A percentile compares a stretch with the other conserved stretches of the same genome.
Evolutionary conservation across 2,888 invertebrate species (phyloP).

Genomic region (Stenchaetothrips biformis): DNA sequence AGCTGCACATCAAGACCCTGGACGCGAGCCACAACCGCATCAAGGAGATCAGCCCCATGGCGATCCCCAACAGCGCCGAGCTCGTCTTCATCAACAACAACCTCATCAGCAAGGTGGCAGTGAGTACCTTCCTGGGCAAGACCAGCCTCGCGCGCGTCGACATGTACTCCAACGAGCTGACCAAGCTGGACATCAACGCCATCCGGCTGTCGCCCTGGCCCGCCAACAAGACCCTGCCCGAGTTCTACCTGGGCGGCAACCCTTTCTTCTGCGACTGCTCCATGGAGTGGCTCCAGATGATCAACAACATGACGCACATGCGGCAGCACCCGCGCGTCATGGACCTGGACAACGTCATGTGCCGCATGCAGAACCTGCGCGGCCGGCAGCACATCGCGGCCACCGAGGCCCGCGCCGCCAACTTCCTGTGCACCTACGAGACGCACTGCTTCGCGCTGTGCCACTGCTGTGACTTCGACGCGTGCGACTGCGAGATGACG

Average conservation of each 20-base stretch:
- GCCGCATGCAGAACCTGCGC: constrained; percentile 77
- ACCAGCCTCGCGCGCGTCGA: constrained; percentile 79
- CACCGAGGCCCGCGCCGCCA: constrained; percentile 69
- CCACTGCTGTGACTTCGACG: constrained; percentile 93
- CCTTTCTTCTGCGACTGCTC: constrained; percentile 92
- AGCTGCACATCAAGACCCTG: constrained; percentile 67
- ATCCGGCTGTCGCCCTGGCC: constrained; percentile 71
- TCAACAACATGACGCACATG: constrained; percentile 73
- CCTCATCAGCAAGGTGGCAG: constrained; percentile 70
- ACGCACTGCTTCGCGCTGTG: constrained; percentile 91
- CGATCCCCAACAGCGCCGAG: constrained; percentile 84
- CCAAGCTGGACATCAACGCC: constrained; percentile 75
- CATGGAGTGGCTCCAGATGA: constrained; percentile 90
- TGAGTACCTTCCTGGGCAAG: constrained; percentile 83
- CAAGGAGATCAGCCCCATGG: constrained; percentile 72
- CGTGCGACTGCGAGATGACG: constrained; percentile 95
- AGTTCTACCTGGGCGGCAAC: constrained; percentile 87
- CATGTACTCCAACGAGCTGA: constrained; percentile 82
- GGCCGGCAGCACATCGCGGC: constrained; percentile 75
- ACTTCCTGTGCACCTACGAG: constrained; percentile 88
- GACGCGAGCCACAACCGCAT: constrained; percentile 88
- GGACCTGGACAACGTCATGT: constrained; percentile 83
- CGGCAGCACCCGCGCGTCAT: constrained; percentile 82
- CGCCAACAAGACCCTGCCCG: constrained; percentile 68
- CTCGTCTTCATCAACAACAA: constrained; percentile 85